A percentile compares a stretch with the other conserved stretches of the same genome.
Evolutionary conservation across 2,888 invertebrate genomes (phyloP).

Genomic region (Apamea anceps): DNA sequence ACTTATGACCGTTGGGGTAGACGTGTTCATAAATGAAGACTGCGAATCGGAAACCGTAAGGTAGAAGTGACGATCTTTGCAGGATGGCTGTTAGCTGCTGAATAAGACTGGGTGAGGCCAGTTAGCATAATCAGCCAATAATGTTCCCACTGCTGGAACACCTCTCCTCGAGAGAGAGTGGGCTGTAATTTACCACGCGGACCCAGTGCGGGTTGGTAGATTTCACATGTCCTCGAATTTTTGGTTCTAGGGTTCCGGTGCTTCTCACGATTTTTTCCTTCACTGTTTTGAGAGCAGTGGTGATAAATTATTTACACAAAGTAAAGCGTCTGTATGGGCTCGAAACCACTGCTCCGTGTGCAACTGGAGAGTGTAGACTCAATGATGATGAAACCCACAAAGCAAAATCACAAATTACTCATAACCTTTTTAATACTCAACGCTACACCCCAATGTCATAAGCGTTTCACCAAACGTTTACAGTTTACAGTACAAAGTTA

Average conservation of each 20-base stretch:
- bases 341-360: background rate
- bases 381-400: background rate
- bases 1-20: background rate
- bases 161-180: background rate
- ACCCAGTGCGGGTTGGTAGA: background rate
- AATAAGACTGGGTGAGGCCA: background rate
- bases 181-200: background rate
- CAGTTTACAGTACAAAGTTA: conserved; percentile 49
- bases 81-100: background rate
- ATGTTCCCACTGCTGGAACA: background rate
- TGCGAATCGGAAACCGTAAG: too few relatives aligned
- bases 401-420: background rate
- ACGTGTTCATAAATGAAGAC: background rate
- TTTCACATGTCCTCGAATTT: background rate
- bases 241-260: background rate
- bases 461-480: conserved; percentile 40
- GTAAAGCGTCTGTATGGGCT: too few relatives aligned
- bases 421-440: conserved; percentile 14
- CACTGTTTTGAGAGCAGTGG: background rate
- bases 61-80: background rate
- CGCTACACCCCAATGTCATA: conserved; percentile 11
- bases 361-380: background rate
- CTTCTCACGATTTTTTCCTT: background rate
- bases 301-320: too few relatives aligned
- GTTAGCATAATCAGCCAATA: background rate